Evolutionary conservation across 1,140 invertebrate species (phyloP).

Genomic region (Caenorhabditis briggsae): DNA sequence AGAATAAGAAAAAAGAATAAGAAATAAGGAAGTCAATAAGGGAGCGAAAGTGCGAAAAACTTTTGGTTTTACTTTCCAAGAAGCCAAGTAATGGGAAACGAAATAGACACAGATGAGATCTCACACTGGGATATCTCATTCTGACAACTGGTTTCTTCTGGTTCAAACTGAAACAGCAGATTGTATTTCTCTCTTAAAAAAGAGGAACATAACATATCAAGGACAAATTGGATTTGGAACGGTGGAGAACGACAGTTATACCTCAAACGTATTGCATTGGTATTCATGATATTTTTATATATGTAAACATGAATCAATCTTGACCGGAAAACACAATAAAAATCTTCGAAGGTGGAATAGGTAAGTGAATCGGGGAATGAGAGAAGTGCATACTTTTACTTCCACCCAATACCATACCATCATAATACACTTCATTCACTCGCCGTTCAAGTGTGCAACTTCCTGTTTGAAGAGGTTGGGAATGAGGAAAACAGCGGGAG

Average conservation of each 20-base stretch:
- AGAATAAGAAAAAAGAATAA: constrained; percentile 1
- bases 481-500: constrained; percentile 4
- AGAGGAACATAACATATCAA: constrained; percentile 17
- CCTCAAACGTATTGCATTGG: neutral
- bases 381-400: constrained; percentile 45
- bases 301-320: constrained; percentile 37
- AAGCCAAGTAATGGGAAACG: constrained; percentile 36
- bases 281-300: constrained; percentile 18
- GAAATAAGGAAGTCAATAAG: neutral
- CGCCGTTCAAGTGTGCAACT: constrained; percentile 48
- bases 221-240: neutral
- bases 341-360: neutral
- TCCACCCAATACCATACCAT: neutral
- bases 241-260: constrained; percentile 2
- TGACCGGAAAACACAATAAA: constrained; percentile 38
- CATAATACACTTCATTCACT: constrained; percentile 50
- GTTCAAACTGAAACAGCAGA: constrained; percentile 13
- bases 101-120: neutral
- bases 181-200: neutral
- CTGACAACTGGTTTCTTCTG: constrained; percentile 22
- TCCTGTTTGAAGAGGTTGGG: constrained; percentile 48
- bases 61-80: constrained; percentile 51
- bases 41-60: constrained; percentile 40
- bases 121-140: constrained; percentile 29
- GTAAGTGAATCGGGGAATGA: neutral